A percentile compares a stretch with the other conserved stretches of the same genome.
Conservation (phyloP, 2,113 vertebrate species). For the Albula glossodonta region DNA sequence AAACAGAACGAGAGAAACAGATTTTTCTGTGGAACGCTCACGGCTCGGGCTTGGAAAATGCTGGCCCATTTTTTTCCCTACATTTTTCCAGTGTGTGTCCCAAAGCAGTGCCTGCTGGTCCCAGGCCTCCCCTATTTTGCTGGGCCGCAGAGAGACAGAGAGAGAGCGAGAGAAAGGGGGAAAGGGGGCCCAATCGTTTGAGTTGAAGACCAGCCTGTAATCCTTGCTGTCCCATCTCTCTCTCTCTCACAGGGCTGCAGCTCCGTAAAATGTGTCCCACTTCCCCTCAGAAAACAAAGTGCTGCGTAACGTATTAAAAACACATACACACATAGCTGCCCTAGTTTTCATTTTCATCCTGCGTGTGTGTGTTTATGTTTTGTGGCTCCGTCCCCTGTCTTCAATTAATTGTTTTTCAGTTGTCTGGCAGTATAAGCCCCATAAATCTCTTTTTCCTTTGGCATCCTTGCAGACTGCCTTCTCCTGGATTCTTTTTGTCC, state of each 20-base stretch:
- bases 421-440: not conserved
- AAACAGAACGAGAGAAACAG: slow-evolving; percentile 29
- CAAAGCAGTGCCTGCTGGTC: slow-evolving; percentile 3
- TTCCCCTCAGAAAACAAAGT: not conserved
- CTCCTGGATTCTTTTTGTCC: not conserved
- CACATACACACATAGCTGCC: not conserved
- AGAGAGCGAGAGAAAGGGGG: no score
- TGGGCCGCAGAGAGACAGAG: not conserved
- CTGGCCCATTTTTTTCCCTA: not conserved
- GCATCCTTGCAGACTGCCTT: not conserved
- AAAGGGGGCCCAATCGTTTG: not conserved
- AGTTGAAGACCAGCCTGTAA: slow-evolving; percentile 6
- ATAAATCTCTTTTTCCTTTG: not conserved
- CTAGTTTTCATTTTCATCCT: not conserved
- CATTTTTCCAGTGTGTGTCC: not conserved
- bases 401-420: not conserved
- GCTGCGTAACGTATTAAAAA: not conserved
- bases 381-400: not conserved
- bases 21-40: slow-evolving; percentile 11
- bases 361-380: not conserved
- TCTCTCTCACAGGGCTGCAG: not conserved
- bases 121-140: not conserved
- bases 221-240: not conserved
- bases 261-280: not conserved
- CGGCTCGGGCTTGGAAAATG: slow-evolving; percentile 14